phyloP scores from a whole-genome alignment of 2,888 invertebrate genomes.

The Drosophila colorata region DNA sequence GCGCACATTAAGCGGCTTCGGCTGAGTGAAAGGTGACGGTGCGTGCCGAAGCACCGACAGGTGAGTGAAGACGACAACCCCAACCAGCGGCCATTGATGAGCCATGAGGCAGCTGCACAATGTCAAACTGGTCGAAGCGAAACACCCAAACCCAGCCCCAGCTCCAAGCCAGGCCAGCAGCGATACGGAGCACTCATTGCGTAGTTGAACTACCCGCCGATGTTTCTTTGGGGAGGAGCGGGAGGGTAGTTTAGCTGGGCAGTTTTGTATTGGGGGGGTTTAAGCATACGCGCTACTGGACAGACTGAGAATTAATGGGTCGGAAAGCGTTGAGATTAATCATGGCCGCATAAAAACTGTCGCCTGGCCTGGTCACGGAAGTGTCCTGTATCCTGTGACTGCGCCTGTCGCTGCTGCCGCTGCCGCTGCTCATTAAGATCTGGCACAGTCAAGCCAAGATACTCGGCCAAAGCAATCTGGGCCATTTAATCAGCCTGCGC shows the following conservation, averaged over 20 bases:
- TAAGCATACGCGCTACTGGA: conserved; percentile 17
- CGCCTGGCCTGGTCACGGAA: conserved; percentile 34
- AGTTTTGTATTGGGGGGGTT: conserved; percentile 17
- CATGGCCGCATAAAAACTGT: conserved; percentile 62
- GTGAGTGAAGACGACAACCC: conserved; percentile 38
- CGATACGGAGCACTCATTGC: conserved; percentile 7
- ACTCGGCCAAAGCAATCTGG: conserved; percentile 57
- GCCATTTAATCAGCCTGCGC: conserved; percentile 63
- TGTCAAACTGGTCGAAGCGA: conserved; percentile 12
- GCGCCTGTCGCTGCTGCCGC: conserved; percentile 9
- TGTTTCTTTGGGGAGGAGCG: too few species aligned
- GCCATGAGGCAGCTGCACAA: conserved; percentile 37
- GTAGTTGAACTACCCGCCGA: too few species aligned
- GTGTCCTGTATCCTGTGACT: conserved; percentile 25
- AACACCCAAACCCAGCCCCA: neutral
- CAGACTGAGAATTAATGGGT: conserved; percentile 77
- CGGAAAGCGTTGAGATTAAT: conserved; percentile 82
- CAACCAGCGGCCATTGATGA: conserved; percentile 41
- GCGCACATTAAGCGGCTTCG: conserved; percentile 47
- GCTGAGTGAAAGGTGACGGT: conserved; percentile 31
- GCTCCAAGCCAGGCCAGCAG: neutral
- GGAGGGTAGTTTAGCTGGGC: neutral
- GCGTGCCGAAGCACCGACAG: conserved; percentile 42
- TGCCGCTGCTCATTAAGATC: conserved; percentile 70
- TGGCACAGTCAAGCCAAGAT: conserved; percentile 49